phyloP scores from a whole-genome alignment of 1,140 invertebrate genomes.

The Mamestra configurata region DNA sequence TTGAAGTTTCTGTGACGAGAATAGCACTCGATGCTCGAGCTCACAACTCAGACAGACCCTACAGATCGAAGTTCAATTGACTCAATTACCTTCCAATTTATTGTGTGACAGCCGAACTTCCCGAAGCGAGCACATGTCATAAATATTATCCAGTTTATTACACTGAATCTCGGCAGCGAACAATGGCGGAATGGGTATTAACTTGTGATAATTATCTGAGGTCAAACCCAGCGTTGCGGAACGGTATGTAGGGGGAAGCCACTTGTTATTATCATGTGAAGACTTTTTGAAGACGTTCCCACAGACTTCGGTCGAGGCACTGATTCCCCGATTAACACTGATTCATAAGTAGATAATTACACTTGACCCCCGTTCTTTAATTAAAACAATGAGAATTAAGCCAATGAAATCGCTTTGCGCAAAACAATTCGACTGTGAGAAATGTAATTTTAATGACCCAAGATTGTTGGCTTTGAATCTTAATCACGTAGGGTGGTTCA shows the following conservation, averaged over 20 bases:
- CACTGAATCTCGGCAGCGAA: constrained; percentile 78
- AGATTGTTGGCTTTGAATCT: constrained; percentile 31
- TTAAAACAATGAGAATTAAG: constrained; percentile 70
- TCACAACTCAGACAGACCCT: neutral
- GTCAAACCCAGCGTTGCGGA: constrained; percentile 79
- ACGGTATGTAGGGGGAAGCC: constrained; percentile 79
- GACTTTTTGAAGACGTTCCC: constrained; percentile 86
- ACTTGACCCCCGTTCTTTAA: constrained; percentile 71
- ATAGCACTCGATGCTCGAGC: neutral
- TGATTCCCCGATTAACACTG: constrained; percentile 83
- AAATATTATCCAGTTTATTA: constrained; percentile 66
- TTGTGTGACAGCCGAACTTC: constrained; percentile 31
- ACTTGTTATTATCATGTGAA: constrained; percentile 84
- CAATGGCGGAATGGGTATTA: constrained; percentile 84
- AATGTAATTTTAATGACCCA: constrained; percentile 33
- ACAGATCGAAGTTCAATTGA: constrained; percentile 44
- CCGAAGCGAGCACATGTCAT: constrained; percentile 59
- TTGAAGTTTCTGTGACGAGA: constrained; percentile 6
- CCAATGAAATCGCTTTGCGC: constrained; percentile 56
- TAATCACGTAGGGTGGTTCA: constrained; percentile 44
- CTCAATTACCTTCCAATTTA: constrained; percentile 55
- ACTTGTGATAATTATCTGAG: constrained; percentile 84
- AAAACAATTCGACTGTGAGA: constrained; percentile 57
- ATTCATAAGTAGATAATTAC: constrained; percentile 85
- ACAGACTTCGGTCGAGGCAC: constrained; percentile 68